phyloP scores from a whole-genome alignment of 2,888 invertebrate genomes.

The Drosophila anomalata region DNA sequence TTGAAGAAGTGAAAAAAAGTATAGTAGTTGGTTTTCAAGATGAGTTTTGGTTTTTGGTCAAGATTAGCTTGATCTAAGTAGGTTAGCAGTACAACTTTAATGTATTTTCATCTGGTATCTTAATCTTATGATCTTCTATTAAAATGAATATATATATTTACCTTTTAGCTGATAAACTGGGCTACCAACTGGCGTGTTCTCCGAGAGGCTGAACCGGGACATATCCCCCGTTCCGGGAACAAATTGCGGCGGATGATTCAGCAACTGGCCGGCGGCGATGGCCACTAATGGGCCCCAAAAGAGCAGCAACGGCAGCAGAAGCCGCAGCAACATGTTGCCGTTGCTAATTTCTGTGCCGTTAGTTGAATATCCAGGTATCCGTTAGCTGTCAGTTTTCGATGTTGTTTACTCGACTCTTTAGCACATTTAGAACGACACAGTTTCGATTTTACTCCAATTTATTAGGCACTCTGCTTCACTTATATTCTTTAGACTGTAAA shows the following conservation, averaged over 20 bases:
- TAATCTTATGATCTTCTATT: no score
- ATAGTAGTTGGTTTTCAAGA: no score
- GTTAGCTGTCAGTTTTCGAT: slow-evolving; percentile 52
- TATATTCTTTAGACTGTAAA: slow-evolving; percentile 28
- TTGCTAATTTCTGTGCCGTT: slow-evolving; percentile 71
- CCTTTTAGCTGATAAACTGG: slow-evolving; percentile 91
- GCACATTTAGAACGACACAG: slow-evolving; percentile 60
- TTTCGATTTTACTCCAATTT: slow-evolving; percentile 14
- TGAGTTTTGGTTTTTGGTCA: no score
- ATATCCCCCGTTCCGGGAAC: slow-evolving; percentile 90
- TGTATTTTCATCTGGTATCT: no score
- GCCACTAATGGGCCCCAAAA: slow-evolving; percentile 30
- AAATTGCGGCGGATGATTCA: slow-evolving; percentile 90
- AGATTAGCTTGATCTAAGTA: background rate
- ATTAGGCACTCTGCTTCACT: background rate
- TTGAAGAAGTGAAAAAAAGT: background rate
- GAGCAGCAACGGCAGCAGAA: slow-evolving; percentile 43
- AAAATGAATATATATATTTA: no score
- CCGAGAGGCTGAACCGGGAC: slow-evolving; percentile 89
- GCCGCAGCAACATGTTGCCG: slow-evolving; percentile 67
- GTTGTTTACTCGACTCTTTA: slow-evolving; percentile 63
- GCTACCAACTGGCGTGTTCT: slow-evolving; percentile 90
- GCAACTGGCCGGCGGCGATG: slow-evolving; percentile 84
- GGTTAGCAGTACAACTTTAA: background rate
- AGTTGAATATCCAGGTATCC: slow-evolving; percentile 52